Conservation (phyloP, 2,888 invertebrate genomes). For the Melieria crassipennis region DNA sequence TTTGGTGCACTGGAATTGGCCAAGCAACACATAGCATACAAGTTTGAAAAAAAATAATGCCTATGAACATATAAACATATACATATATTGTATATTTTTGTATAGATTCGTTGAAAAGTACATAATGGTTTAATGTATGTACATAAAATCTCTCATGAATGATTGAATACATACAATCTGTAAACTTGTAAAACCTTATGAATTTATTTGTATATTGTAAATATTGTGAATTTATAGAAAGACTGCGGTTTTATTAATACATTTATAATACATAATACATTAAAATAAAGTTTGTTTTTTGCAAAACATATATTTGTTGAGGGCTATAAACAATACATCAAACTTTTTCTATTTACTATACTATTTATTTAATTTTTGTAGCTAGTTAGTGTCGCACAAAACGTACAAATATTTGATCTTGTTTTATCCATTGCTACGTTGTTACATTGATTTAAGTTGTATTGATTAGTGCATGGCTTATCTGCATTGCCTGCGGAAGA, state of each 20-base stretch:
- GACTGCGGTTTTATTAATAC: too few species aligned
- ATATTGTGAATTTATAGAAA: too few species aligned
- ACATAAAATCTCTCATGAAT: too few species aligned
- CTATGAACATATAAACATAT: too few species aligned
- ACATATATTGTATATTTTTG: too few species aligned
- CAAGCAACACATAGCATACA: slow-evolving; percentile 18
- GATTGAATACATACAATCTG: too few species aligned
- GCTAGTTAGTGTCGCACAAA: slow-evolving; percentile 51
- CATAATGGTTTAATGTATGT: too few species aligned
- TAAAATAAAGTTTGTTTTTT: too few species aligned
- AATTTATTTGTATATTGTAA: neutral
- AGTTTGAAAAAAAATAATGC: too few species aligned
- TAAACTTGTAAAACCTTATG: neutral
- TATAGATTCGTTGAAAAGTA: too few species aligned
- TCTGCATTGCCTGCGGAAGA: slow-evolving; percentile 46
- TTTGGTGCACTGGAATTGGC: slow-evolving; percentile 44
- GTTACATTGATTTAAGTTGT: slow-evolving; percentile 37
- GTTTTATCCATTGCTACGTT: slow-evolving; percentile 34
- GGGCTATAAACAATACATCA: neutral
- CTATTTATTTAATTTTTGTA: slow-evolving; percentile 20
- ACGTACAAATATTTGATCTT: slow-evolving; percentile 56
- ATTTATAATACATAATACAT: too few species aligned
- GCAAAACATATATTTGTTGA: too few species aligned
- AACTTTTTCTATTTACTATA: neutral
- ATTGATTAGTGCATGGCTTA: slow-evolving; percentile 50